Base-by-base conservation (phyloP, 92 coral and sea anemone genomes). In the Hydrozoanthus gracilis region DNA sequence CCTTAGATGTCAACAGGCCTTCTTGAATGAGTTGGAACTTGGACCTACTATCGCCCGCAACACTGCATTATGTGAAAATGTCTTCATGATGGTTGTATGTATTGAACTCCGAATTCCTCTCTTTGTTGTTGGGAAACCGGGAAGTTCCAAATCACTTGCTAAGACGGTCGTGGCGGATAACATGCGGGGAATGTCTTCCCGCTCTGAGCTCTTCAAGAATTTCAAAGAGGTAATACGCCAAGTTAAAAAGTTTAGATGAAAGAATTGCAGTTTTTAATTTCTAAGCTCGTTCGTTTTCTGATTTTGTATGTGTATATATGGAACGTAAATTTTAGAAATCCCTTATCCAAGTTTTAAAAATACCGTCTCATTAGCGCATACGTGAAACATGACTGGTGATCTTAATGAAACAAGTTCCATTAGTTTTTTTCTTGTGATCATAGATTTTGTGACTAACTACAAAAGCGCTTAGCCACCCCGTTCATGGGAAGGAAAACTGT, bases 101-200 rank as follows among this genome's bases (percentile, higher is more conserved):
- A 92, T 94, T 65, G 98, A 95, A 89, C 92, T 95, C 27, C 91
- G 98, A 49, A 93, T 95, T 62, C 98, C 98, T 3, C 51, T 95
- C 89, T 95, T 95, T 88, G 98, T 95, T 51, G 94, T 95, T n/a
- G 98, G 98, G 45, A 95, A 95, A 86, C 98, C 98, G 67, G 98
- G 94, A 20, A 91, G 98, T 83, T 95, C 98, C 44, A 95, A 95
- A 72, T 95, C 98, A 7, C 82, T 94, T 49, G 98, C 98, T 48
- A 94, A 94, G 85, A 88, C 94, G 12, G 95, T 94, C n/a, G 95
- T 94, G 3, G 90, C 92, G 52, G 92, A 78, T 68, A 94, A 92
- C 78, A 94, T 94, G 98, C 90, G 87, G 51, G 98, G 95, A 13
- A 91, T 75, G 75, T 88, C 89, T 2, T 86, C 96, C 4, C 87